phyloP scores from a whole-genome alignment of 2,888 invertebrate species.

The Mystacides longicornis region DNA sequence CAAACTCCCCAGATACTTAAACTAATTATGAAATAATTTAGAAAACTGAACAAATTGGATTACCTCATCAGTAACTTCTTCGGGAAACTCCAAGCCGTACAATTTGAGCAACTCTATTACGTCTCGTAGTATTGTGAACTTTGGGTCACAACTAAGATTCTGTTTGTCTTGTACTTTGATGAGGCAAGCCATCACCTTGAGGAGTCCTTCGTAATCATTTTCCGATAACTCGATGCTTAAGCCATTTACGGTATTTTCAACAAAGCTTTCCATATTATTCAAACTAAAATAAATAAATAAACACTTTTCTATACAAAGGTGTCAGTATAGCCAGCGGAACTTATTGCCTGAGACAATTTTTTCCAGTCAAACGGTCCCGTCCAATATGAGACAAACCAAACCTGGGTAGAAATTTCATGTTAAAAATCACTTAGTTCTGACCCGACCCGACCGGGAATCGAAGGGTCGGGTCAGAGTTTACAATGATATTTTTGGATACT shows the following conservation, averaged over 20 bases:
- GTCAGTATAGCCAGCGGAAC: no score
- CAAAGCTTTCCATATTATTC: conserved; percentile 69
- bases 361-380: no score
- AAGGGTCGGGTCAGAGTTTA: no score
- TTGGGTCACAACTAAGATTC: conserved; percentile 62
- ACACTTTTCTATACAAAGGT: no score
- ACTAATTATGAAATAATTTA: background rate
- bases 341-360: no score
- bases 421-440: no score
- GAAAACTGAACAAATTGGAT: background rate
- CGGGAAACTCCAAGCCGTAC: conserved; percentile 82
- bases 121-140: conserved; percentile 85
- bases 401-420: no score
- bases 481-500: no score
- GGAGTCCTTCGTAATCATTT: conserved; percentile 78
- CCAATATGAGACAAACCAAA: no score
- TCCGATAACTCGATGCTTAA: conserved; percentile 67
- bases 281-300: no score
- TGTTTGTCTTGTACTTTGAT: conserved; percentile 70
- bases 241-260: conserved; percentile 63
- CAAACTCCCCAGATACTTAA: no score
- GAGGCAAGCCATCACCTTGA: conserved; percentile 77
- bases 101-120: conserved; percentile 77
- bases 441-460: no score
- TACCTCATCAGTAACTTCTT: conserved; percentile 68